phyloP scores from a whole-genome alignment of 1,140 invertebrate species.

The Meloidogyne floridensis region DNA sequence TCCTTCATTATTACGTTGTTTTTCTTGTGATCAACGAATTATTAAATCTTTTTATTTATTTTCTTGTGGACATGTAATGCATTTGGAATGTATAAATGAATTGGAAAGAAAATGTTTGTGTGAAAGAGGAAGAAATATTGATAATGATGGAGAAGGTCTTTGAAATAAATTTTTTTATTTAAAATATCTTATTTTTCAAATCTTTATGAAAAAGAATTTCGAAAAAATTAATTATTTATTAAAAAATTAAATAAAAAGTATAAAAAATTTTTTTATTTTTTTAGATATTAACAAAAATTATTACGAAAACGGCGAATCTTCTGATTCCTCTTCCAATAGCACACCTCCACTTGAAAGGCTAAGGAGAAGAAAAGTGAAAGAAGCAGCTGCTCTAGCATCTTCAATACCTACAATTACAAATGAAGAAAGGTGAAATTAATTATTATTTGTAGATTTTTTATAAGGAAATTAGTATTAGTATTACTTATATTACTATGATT shows the following conservation, averaged over 20 bases:
- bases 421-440: background rate
- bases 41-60: constrained; percentile 25
- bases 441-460: background rate
- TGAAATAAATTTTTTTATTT: no score
- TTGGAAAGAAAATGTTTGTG: no score
- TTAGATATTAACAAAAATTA: no score
- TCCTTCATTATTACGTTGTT: background rate
- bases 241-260: no score
- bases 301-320: background rate
- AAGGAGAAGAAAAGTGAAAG: background rate
- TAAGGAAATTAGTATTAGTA: no score
- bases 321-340: background rate
- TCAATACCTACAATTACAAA: background rate
- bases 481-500: no score
- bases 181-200: no score
- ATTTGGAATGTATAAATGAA: constrained; percentile 24
- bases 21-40: constrained; percentile 15
- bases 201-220: no score
- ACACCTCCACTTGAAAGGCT: background rate
- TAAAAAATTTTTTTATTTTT: no score
- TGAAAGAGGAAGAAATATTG: no score
- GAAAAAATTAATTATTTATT: no score
- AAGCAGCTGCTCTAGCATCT: background rate
- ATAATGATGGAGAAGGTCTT: no score
- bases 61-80: constrained; percentile 21